Evolutionary conservation across 2,888 invertebrate species (phyloP), one percentile per base, ranked within the genome.

Genomic region (Plagodis pulveraria): DNA sequence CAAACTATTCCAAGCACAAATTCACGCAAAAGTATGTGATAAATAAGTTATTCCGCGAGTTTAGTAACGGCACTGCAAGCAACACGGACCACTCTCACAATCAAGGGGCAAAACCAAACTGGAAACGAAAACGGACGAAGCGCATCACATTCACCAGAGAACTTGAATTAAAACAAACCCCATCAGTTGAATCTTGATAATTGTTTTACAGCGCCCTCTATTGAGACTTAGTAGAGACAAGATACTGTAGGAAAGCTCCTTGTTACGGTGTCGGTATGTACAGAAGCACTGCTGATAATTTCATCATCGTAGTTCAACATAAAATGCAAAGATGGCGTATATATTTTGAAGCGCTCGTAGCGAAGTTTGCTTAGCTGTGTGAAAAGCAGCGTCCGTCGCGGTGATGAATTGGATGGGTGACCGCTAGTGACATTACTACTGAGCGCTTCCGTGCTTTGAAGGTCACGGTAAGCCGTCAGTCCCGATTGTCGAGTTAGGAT

Each of bases 11-110:
- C 73, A 77, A 80, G 69, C 73, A 81, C 76, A 72, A 67, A 70
- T 73, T 63, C 78, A 80, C 83, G 72, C 62, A 67, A 78, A 80
- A 83, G 77, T 81, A 77, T 71, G 69, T 81, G 64, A 77, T 69
- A 77, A 81, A 77, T 81, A 86, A 89, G 86, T 87, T 89, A 79
- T 76, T 80, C 70, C 91, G 89, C 85, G 89, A 85, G 83, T 82
- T 84, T 73, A 58, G 56, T 72, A 77, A 71, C 70, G 68, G 62
- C 75, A 79, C 77, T 68, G 65, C 63, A 69, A 71, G 54, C 68
- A 63, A 65, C 65, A 72, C 73, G 58, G 72, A 70, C 70, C 77
- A 62, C 76, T 83, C 67, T 63, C 62, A 62, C 80, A 56, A 67
- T 64, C 81, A 65, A 74, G 70, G 58, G 73, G 74, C 83, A 82